A percentile compares a stretch with the other conserved stretches of the same genome.
Conservation (phyloP, 2,113 vertebrate genomes). For the Oncorhynchus masou region DNA sequence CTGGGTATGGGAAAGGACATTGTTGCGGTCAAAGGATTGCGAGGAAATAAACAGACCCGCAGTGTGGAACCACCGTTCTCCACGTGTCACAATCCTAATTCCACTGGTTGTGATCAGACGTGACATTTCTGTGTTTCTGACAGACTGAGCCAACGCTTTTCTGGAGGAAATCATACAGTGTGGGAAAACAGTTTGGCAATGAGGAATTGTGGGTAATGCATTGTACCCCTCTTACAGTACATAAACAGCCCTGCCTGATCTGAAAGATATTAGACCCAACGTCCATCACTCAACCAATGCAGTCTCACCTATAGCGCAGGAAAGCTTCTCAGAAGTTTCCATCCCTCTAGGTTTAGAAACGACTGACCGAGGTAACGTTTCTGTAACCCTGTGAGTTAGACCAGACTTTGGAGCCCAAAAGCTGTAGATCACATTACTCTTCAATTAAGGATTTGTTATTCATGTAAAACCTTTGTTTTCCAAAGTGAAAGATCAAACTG, state of each 20-base stretch:
- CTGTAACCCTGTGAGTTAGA: not conserved
- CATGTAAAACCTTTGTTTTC: conserved; percentile 34
- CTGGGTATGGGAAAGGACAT: conserved; percentile 33
- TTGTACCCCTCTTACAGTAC: not conserved
- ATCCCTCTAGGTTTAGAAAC: not conserved
- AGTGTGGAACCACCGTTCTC: conserved; percentile 9
- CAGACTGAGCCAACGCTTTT: not conserved
- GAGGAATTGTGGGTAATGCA: not conserved
- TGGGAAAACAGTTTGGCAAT: not conserved
- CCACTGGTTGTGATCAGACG: not conserved
- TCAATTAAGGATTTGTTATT: conserved; percentile 34
- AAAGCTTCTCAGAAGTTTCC: not conserved
- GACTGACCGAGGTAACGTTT: not conserved
- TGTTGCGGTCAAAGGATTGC: conserved; percentile 7
- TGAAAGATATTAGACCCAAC: not conserved
- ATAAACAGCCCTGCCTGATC: not conserved
- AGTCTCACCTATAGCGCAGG: not conserved
- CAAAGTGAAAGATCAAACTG: conserved; percentile 47
- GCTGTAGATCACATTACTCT: conserved; percentile 27
- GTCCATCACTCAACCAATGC: not conserved
- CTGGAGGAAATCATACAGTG: not conserved
- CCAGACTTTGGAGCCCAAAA: not conserved
- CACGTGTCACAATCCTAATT: conserved; percentile 2
- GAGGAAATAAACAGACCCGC: conserved; percentile 16
- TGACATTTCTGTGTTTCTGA: not conserved